A percentile compares a stretch with the other conserved stretches of the same genome.
These are phyloP conservation scores for Pseudotriccus pelzelni DNA, from an alignment of 2,797 vertebrate species.

Conservation along the genomic window DNA sequence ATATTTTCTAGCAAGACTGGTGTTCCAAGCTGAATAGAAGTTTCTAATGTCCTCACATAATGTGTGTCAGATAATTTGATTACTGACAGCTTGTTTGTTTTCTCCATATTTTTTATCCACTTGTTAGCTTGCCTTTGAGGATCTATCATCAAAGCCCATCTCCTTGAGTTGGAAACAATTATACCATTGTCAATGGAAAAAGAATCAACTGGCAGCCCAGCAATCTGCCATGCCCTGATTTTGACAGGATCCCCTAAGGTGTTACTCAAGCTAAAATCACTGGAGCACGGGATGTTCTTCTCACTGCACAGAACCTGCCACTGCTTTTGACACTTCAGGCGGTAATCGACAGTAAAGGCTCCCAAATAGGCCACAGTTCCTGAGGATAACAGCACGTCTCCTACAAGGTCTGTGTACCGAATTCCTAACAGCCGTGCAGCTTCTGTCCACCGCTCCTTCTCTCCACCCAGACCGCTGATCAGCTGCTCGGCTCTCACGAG, in stretches of 20 bases:
- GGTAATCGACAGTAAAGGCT: slow-evolving; percentile 91
- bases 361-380: slow-evolving; percentile 91
- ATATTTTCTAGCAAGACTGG: slow-evolving; percentile 90
- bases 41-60: slow-evolving; percentile 88
- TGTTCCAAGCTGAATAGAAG: slow-evolving; percentile 88
- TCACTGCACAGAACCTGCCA: slow-evolving; percentile 85
- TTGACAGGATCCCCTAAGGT: slow-evolving; percentile 88
- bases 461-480: slow-evolving; percentile 91
- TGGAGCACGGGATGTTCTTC: slow-evolving; percentile 85
- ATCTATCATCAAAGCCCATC: slow-evolving; percentile 94
- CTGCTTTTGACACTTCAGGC: slow-evolving; percentile 80
- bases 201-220: slow-evolving; percentile 89
- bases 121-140: slow-evolving; percentile 96
- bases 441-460: slow-evolving; percentile 93
- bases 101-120: slow-evolving; percentile 97
- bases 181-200: slow-evolving; percentile 94
- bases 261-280: slow-evolving; percentile 85
- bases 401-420: slow-evolving; percentile 85
- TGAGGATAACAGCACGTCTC: slow-evolving; percentile 90
- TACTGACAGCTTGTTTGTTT: slow-evolving; percentile 83
- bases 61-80: slow-evolving; percentile 88
- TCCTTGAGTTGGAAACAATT: slow-evolving; percentile 90
- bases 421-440: slow-evolving; percentile 81
- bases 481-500: slow-evolving; percentile 88
- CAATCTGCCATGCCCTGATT: slow-evolving; percentile 90